Evolutionary conservation across 2,888 invertebrate species (phyloP).

Genomic region (Drosophila percnosoma): DNA sequence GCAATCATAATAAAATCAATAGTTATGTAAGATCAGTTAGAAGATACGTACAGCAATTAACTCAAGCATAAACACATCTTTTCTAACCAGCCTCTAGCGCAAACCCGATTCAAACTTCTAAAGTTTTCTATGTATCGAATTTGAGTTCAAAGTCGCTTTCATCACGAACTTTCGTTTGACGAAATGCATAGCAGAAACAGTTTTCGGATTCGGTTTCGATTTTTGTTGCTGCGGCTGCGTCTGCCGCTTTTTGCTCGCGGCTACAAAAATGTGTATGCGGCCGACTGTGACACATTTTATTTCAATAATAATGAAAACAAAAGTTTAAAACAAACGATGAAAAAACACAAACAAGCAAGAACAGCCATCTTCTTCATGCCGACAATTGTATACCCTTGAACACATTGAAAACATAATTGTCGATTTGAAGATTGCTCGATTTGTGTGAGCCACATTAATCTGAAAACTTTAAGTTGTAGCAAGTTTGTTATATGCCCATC

Average conservation of each 20-base stretch:
- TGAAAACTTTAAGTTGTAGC: neutral
- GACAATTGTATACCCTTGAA: neutral
- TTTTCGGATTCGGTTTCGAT: conserved; percentile 20
- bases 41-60: neutral
- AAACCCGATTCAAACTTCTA: neutral
- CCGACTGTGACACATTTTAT: conserved; percentile 49
- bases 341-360: conserved; percentile 19
- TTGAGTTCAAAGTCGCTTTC: conserved; percentile 51
- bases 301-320: conserved; percentile 75
- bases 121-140: conserved; percentile 22
- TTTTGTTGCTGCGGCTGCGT: conserved; percentile 12
- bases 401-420: neutral
- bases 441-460: neutral
- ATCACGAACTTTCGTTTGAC: conserved; percentile 69
- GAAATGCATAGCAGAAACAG: conserved; percentile 28
- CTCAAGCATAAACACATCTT: neutral
- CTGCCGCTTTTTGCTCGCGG: conserved; percentile 51
- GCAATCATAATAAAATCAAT: neutral
- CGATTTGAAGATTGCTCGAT: neutral
- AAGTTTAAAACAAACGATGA: conserved; percentile 62
- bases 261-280: conserved; percentile 59
- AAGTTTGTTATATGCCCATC: neutral
- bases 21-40: conserved; percentile 18
- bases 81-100: neutral
- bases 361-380: neutral